Evolutionary conservation across 1,140 invertebrate species (phyloP).

Genomic region (Neomicropteryx cornuta): DNA sequence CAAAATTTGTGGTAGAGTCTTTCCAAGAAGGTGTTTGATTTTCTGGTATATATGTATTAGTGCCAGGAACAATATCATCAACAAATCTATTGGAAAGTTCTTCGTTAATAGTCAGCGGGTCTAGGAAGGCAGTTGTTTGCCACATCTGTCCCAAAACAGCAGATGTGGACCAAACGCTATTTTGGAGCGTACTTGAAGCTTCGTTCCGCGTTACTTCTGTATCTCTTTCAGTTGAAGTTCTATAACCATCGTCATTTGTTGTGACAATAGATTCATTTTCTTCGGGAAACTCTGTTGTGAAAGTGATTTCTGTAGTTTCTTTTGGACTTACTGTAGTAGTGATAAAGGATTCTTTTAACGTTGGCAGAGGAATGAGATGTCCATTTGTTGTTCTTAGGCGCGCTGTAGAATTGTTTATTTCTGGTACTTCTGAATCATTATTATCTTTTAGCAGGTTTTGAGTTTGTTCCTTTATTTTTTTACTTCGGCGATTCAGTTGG

Average conservation of each 20-base stretch:
- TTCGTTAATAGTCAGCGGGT: conserved; percentile 50
- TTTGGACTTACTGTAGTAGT: background rate
- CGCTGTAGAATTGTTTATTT: conserved; percentile 17
- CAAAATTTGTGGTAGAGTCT: conserved; percentile 1
- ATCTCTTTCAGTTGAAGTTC: too few species aligned
- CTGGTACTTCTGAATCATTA: conserved; percentile 27
- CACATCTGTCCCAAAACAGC: conserved; percentile 20
- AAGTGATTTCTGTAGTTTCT: conserved; percentile 5
- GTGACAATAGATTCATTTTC: too few species aligned
- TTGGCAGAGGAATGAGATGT: conserved; percentile 11
- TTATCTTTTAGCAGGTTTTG: conserved; percentile 21
- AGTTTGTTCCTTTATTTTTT: conserved; percentile 26
- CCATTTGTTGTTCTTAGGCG: conserved; percentile 11
- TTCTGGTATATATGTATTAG: conserved; percentile 11
- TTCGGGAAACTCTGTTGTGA: conserved; percentile 4
- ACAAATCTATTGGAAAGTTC: conserved; percentile 24
- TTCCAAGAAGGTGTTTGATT: conserved; percentile 7
- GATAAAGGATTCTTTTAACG: conserved; percentile 10
- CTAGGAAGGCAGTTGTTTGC: conserved; percentile 45
- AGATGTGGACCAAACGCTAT: conserved; percentile 15
- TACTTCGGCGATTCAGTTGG: conserved; percentile 30
- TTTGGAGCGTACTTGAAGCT: conserved; percentile 9
- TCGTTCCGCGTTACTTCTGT: too few species aligned
- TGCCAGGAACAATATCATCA: conserved; percentile 11
- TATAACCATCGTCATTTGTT: too few species aligned